Evolutionary conservation across 2,113 vertebrate species (phyloP), one percentile per base, ranked within the genome.

Genomic region (Zosterops hypoxanthus): DNA sequence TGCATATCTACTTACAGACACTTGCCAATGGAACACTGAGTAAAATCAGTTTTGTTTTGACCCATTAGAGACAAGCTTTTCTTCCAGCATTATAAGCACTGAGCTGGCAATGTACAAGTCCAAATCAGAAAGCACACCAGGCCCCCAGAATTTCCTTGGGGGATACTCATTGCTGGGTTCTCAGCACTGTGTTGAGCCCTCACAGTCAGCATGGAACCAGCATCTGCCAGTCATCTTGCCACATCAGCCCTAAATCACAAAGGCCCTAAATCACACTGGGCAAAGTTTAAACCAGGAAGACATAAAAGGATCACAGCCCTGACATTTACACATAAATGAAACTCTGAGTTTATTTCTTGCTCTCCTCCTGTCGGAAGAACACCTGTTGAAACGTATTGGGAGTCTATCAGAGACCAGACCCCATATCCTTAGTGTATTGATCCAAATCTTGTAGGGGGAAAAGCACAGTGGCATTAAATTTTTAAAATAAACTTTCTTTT

Each of bases 191-290:
- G 23, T 39, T 79, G 53, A 94, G 29, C 24, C 34, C 33, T 71
- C 4, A 0, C 0, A 1, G n/a, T 22, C 36, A 72, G 19, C 0
- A 0, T 8, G 26, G 33, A 11, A 82, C 57, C 28, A 28, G 60
- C 31, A 66, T 6, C 3, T 3, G n/a, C 39, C 31, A 8, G 5
- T 4, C 3, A 1, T 11, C 53, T 49, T 29, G 44, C 61, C 28
- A 28, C 31, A 63, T 6, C 4, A 4, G 31, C 39, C 28, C 59
- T 44, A 65, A 73, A 72, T 68, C 44, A 26, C 41, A 65, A 7
- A 1, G 0, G 21, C 29, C 8, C 47, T 41, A 55, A 76, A 82
- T 41, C 33, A 72, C 11, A 12, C 14, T 4, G 22, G 13, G 46
- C 50, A 66, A 50, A 25, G 24, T 47, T 86, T 63, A 78, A 20